These are phyloP conservation scores for Drosophila subpulchrella DNA, from an alignment of 1,140 invertebrate genomes.

Conservation along the genomic window DNA sequence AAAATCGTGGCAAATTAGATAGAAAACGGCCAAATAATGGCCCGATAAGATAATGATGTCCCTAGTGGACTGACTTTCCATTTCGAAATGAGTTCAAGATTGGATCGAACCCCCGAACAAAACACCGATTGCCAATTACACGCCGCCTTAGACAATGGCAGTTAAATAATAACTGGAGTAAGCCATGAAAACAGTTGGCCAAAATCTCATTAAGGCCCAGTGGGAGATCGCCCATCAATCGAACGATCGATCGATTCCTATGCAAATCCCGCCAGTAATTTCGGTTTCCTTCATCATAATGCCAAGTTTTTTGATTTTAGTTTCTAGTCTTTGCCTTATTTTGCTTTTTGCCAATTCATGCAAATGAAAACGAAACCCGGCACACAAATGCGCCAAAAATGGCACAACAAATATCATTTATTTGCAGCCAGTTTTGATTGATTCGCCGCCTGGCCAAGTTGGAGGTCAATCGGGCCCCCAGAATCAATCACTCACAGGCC, in stretches of 20 bases:
- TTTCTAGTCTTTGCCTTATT: constrained; percentile 37
- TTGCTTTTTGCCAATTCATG: constrained; percentile 67
- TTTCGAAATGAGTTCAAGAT: constrained; percentile 72
- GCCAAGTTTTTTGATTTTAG: constrained; percentile 31
- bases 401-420: constrained; percentile 58
- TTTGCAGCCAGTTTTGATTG: constrained; percentile 73
- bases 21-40: constrained; percentile 47
- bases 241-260: constrained; percentile 65
- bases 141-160: constrained; percentile 50
- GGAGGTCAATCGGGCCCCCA: constrained; percentile 61
- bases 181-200: constrained; percentile 58
- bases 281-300: constrained; percentile 57
- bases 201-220: constrained; percentile 79
- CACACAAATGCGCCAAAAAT: constrained; percentile 49
- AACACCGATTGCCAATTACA: constrained; percentile 68
- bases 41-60: constrained; percentile 68
- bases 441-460: constrained; percentile 67
- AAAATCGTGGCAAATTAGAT: constrained; percentile 60
- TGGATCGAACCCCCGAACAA: constrained; percentile 47
- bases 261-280: constrained; percentile 59
- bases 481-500: constrained; percentile 72
- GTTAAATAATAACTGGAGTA: constrained; percentile 77
- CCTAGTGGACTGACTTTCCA: constrained; percentile 61
- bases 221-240: constrained; percentile 52
- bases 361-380: constrained; percentile 79